Percentiles rank a stretch among this genome's conserved stretches.
These are phyloP conservation scores for Cynaeus angustus DNA, from an alignment of 2,888 invertebrate genomes.

Conservation along the genomic window DNA sequence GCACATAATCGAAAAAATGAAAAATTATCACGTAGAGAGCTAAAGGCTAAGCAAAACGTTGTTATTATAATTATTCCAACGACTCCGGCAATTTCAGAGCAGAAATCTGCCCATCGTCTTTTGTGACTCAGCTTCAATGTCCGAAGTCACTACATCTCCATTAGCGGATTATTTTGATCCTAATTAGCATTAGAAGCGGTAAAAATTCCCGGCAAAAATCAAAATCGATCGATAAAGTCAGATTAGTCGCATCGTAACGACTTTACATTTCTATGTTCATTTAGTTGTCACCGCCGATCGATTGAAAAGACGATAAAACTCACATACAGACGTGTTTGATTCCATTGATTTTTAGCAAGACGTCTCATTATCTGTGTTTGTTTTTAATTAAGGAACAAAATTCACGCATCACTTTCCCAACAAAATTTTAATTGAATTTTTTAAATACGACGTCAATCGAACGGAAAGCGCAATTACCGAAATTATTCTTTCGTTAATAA, in stretches of 20 bases:
- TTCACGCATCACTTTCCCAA: constrained; percentile 11
- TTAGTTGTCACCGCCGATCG: constrained; percentile 25
- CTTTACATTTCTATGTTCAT: constrained; percentile 39
- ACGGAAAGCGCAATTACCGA: background rate
- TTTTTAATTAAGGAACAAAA: constrained; percentile 13
- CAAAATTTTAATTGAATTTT: constrained; percentile 29
- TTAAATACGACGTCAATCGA: constrained; percentile 13
- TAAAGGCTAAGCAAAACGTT: constrained; percentile 34
- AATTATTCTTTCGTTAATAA: constrained; percentile 1
- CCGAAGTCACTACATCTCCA: constrained; percentile 18
- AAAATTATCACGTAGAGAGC: constrained; percentile 26
- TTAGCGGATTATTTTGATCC: constrained; percentile 27
- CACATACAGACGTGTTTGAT: background rate
- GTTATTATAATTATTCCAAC: constrained; percentile 30
- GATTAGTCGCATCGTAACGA: background rate
- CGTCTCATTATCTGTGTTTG: constrained; percentile 20
- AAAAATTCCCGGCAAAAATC: background rate
- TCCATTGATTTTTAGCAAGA: too few relatives aligned
- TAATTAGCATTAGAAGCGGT: constrained; percentile 15
- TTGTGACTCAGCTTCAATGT: background rate
- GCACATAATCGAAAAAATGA: constrained; percentile 1
- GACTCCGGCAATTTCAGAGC: constrained; percentile 22
- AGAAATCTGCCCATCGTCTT: too few relatives aligned
- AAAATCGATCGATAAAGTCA: constrained; percentile 10
- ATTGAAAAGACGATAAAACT: constrained; percentile 10